These are phyloP conservation scores for Plodia interpunctella DNA, from an alignment of 1,140 invertebrate species.

Conservation along the genomic window DNA sequence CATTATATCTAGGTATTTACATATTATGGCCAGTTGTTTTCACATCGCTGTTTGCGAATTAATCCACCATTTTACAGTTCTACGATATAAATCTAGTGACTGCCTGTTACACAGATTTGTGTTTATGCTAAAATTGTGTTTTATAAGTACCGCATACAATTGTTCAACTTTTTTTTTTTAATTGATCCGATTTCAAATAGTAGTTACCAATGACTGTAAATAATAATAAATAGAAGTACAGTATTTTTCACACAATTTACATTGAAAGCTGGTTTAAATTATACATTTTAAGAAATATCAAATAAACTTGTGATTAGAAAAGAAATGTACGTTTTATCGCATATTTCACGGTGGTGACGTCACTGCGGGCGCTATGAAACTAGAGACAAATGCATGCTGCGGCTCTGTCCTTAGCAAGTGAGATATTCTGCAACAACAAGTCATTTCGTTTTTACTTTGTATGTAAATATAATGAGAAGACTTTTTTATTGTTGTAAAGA, in stretches of 20 bases:
- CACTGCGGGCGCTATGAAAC: conserved; percentile 70
- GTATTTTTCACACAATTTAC: neutral
- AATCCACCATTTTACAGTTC: conserved; percentile 48
- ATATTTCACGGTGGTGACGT: conserved; percentile 57
- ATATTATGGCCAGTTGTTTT: too few species aligned
- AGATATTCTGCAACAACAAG: conserved; percentile 55
- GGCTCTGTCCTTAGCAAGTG: conserved; percentile 57
- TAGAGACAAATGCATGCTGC: conserved; percentile 71
- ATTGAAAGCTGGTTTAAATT: neutral
- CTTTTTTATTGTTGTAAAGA: too few species aligned
- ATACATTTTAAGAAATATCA: neutral
- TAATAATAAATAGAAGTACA: too few species aligned
- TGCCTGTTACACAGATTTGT: neutral
- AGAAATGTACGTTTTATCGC: conserved; percentile 24
- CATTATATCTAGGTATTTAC: too few species aligned
- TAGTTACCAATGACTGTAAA: too few species aligned
- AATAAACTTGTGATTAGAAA: neutral
- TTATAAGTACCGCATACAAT: neutral
- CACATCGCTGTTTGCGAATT: conserved; percentile 19
- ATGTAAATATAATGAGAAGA: neutral
- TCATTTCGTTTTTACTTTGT: conserved; percentile 16
- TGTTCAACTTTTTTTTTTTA: too few species aligned
- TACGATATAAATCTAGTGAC: conserved; percentile 44
- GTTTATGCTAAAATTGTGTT: neutral
- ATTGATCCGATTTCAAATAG: too few species aligned